Conservation (phyloP, 2,113 vertebrate species). For the Orcinus orca region DNA sequence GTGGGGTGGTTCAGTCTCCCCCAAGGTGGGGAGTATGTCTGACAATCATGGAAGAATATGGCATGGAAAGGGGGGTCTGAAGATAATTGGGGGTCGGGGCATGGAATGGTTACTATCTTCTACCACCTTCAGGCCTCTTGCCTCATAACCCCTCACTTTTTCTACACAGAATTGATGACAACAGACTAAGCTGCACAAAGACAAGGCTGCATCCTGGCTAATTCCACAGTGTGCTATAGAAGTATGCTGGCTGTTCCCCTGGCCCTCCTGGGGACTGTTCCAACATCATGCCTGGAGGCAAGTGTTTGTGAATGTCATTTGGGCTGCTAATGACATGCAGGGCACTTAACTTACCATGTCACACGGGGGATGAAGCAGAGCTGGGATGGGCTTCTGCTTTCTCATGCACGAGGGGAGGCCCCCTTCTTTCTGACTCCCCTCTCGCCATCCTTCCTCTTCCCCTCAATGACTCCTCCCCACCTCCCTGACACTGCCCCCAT, state of each 20-base stretch:
- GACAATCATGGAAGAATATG: not conserved
- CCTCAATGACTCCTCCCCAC: not conserved
- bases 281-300: not conserved
- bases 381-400: not conserved
- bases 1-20: not conserved
- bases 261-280: not conserved
- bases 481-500: not conserved
- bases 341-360: conserved; percentile 44
- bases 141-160: not conserved
- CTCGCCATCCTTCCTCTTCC: not conserved
- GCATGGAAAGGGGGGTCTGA: not conserved
- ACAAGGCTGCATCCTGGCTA: not conserved
- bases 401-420: not conserved
- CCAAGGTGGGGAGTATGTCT: not conserved
- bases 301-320: conserved; percentile 62
- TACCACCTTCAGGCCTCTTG: not conserved
- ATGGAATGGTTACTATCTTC: not conserved
- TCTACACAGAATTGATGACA: accelerated
- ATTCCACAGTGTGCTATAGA: not conserved
- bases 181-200: accelerated
- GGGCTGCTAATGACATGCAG: conserved; percentile 53
- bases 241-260: not conserved
- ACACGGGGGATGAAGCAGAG: not conserved
- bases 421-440: not conserved
- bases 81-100: accelerated